Conservation (phyloP, 2,797 vertebrate species). For the Limosa lapponica region DNA sequence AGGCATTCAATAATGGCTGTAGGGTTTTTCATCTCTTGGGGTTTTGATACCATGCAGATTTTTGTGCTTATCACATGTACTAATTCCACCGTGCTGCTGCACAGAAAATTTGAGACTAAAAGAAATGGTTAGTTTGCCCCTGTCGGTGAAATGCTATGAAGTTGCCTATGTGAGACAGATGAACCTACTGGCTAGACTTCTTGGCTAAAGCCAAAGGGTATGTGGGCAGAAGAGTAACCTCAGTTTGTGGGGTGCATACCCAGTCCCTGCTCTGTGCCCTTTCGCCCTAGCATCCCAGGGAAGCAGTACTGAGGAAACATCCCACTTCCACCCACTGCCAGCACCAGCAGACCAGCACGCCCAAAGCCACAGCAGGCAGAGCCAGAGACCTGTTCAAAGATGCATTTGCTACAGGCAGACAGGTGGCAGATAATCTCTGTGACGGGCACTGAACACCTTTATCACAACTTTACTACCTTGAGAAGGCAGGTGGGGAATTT, state of each 20-base stretch:
- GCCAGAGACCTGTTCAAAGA: not conserved
- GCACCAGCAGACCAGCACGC: not conserved
- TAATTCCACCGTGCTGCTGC: not conserved
- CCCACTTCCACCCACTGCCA: not conserved
- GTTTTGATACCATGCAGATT: not conserved
- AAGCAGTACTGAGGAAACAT: not conserved
- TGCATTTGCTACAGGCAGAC: not conserved
- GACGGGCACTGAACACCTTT: fast-evolving
- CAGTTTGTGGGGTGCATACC: not conserved
- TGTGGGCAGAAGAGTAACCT: not conserved
- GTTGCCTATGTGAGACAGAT: not conserved
- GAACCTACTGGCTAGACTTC: not conserved
- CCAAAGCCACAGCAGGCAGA: not conserved
- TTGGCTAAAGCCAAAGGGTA: not conserved
- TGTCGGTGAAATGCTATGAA: not conserved
- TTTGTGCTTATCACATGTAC: not conserved
- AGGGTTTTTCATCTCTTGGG: not conserved
- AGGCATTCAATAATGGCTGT: not conserved
- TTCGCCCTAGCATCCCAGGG: not conserved
- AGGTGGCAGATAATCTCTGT: not conserved
- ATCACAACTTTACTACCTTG: not conserved
- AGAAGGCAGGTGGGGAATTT: not conserved
- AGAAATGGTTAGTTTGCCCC: not conserved
- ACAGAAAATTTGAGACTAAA: not conserved
- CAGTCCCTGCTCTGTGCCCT: not conserved